Base-by-base conservation (phyloP, 37 sponge, comb jelly and placozoan species). In the Crambe crambe region DNA sequence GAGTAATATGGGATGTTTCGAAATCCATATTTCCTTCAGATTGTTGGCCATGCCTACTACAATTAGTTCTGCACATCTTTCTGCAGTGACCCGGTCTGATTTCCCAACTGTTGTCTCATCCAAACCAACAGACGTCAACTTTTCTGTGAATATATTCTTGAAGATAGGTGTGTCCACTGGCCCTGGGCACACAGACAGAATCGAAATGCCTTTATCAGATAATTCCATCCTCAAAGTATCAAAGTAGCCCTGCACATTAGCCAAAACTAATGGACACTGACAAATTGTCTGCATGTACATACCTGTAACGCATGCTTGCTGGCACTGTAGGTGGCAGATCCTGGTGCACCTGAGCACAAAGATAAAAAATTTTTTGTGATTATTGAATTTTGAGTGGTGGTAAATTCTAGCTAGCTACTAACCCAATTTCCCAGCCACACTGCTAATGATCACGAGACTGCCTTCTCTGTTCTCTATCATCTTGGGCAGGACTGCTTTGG, bases 281-380 rank as follows among this genome's bases (percentile, higher is more conserved):
- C n/a, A n/a, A n/a, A n/a, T n/a, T n/a, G n/a, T n/a, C n/a, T n/a
- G n/a, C 51, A 47, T 15, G 0, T 0, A 51, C 70, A 34, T 56
- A 93, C 90, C 77, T 89, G 95, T 2, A 97, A 61, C 38, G 95
- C 97, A 86, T 94, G 95, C 72, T 97, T 97, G 70, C 85, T 89
- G 29, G 92, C 92, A 56, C 85, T 61, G 76, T 97, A 97, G 1
- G 85, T 80, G 3, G 95, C 89, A 59, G 86, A 68, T 31, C 79
- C 87, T 4, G 97, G 97, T 31, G 85, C 69, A 29, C 97, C 94
- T 93, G 66, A 0, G 54, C 12, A 58, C 3, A 2, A 68, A 31
- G 17, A 47, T 47, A 47, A 47, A 6, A 65, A 65, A 65, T 26
- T 26, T 26, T 60, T 25, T n/a, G 61, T 21, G 17, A 60, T n/a